Conservation (phyloP, 2,888 invertebrate species). For the Drosophila helvetica region DNA sequence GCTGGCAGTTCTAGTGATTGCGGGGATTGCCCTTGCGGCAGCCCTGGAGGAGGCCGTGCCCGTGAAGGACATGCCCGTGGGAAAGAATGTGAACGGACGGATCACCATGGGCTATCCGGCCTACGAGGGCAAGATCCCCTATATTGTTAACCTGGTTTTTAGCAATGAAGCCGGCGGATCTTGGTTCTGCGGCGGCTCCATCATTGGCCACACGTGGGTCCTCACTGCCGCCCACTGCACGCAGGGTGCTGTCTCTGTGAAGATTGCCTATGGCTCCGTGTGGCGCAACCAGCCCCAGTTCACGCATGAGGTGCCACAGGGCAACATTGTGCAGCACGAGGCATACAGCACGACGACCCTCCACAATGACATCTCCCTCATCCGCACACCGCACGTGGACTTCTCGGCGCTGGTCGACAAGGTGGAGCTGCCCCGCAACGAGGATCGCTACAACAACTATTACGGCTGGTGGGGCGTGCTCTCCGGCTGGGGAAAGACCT, state of each 20-base stretch:
- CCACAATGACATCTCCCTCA: constrained; percentile 72
- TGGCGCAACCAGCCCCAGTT: constrained; percentile 56
- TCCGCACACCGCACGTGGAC: constrained; percentile 53
- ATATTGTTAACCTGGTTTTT: constrained; percentile 65
- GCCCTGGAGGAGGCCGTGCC: constrained; percentile 27
- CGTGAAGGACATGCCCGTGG: constrained; percentile 48
- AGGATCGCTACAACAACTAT: constrained; percentile 64
- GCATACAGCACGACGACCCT: constrained; percentile 33
- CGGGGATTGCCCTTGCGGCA: constrained; percentile 23
- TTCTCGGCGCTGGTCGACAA: constrained; percentile 44
- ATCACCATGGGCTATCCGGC: constrained; percentile 68
- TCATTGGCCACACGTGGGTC: constrained; percentile 57
- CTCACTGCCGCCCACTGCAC: constrained; percentile 72
- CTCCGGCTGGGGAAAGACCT: constrained; percentile 84
- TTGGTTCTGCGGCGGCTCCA: constrained; percentile 65
- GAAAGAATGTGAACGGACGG: constrained; percentile 47
- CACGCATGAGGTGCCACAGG: constrained; percentile 49
- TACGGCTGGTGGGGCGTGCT: constrained; percentile 75
- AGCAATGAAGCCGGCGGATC: constrained; percentile 17
- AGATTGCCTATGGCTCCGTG: constrained; percentile 64
- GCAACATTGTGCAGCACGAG: constrained; percentile 63
- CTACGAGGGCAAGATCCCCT: constrained; percentile 62
- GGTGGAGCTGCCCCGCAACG: constrained; percentile 49
- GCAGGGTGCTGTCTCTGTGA: constrained; percentile 48
- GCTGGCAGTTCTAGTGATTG: constrained; percentile 20